Conservation (phyloP, 2,888 invertebrate species). For the Troides aeacus region DNA sequence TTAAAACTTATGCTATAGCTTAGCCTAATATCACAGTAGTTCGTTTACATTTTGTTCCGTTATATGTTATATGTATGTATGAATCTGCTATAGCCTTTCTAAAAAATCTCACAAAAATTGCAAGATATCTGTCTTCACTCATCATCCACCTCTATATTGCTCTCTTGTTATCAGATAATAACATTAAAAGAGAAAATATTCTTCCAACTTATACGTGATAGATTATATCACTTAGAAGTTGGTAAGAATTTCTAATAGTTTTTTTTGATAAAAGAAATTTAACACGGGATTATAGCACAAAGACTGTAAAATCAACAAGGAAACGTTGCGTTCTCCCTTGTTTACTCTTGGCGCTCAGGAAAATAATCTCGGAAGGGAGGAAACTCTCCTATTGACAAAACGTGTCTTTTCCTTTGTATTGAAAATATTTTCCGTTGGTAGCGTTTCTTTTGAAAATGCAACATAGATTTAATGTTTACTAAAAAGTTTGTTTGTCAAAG, state of each 20-base stretch:
- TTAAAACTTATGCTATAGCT: no score
- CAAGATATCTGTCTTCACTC: no score
- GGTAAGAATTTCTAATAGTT: background rate
- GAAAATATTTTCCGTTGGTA: conserved; percentile 53
- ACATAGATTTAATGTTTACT: conserved; percentile 33
- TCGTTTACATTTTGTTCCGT: no score
- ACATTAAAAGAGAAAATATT: no score
- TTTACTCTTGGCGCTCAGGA: conserved; percentile 63
- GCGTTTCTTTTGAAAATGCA: conserved; percentile 45
- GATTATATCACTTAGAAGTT: background rate
- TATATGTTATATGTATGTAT: no score
- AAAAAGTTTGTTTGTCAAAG: background rate
- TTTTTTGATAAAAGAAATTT: conserved; percentile 6
- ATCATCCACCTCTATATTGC: no score
- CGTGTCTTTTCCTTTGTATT: conserved; percentile 62
- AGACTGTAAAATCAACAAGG: conserved; percentile 35
- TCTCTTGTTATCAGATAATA: no score
- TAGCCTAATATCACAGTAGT: no score
- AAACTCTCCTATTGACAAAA: conserved; percentile 68
- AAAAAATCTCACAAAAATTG: no score
- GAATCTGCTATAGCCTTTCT: no score
- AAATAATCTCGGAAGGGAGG: conserved; percentile 61
- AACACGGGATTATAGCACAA: conserved; percentile 14
- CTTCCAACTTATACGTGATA: background rate
- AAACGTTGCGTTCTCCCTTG: conserved; percentile 52